These are phyloP conservation scores for Megatriorchis doriae DNA, from an alignment of 2,113 vertebrate genomes.

Conservation along the genomic window DNA sequence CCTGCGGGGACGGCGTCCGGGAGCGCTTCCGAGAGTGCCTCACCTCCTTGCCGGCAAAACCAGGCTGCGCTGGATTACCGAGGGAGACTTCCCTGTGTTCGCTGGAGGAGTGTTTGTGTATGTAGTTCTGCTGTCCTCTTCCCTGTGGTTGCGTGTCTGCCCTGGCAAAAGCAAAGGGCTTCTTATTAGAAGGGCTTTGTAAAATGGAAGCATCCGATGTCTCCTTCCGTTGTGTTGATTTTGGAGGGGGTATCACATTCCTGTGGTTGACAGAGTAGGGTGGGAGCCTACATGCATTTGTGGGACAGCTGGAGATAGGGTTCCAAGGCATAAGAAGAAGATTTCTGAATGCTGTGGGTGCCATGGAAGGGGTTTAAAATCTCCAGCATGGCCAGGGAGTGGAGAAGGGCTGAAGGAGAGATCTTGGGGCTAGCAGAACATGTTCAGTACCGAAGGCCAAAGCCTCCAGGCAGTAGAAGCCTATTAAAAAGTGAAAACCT, in stretches of 20 bases:
- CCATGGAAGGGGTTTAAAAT: neutral
- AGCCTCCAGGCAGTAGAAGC: neutral
- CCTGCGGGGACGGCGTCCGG: conserved; percentile 89
- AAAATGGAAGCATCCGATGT: neutral
- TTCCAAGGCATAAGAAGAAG: neutral
- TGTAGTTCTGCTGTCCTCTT: conserved; percentile 27
- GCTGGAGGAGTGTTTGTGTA: conserved; percentile 87
- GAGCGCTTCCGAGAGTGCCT: conserved; percentile 85
- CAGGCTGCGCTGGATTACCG: conserved; percentile 78
- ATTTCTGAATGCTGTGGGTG: neutral
- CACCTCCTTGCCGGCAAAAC: conserved; percentile 71
- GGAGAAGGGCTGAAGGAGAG: neutral
- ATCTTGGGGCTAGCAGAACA: neutral
- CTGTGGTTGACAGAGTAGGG: neutral
- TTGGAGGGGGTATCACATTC: neutral
- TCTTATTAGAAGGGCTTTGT: neutral
- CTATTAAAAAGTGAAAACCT: neutral
- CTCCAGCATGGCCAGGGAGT: neutral
- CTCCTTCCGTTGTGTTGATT: neutral
- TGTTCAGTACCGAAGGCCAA: neutral
- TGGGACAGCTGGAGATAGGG: neutral
- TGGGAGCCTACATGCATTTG: neutral
- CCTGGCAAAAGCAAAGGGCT: neutral
- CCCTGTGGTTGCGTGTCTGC: accelerated
- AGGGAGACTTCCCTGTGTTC: conserved; percentile 88